Conservation (phyloP, 2,888 invertebrate species). For the Drosophila flavopinicola region DNA sequence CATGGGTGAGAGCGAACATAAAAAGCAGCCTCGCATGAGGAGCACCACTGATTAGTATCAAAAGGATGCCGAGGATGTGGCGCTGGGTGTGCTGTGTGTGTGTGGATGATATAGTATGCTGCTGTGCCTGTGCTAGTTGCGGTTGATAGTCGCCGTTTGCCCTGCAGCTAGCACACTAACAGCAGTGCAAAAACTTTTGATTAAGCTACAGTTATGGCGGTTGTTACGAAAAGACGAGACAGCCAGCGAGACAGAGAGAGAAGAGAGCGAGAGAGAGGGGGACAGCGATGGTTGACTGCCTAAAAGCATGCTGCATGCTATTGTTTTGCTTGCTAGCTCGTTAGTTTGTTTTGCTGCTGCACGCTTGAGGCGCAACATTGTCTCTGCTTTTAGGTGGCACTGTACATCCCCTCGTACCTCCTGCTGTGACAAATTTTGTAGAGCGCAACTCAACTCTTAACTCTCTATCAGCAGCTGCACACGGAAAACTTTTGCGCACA, state of each 20-base stretch:
- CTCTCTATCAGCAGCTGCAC: conserved; percentile 53
- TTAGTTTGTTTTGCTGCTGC: conserved; percentile 67
- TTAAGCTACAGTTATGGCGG: conserved; percentile 82
- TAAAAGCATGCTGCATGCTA: conserved; percentile 61
- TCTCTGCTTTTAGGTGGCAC: conserved; percentile 52
- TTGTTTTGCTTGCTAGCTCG: conserved; percentile 76
- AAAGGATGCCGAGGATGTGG: conserved; percentile 49
- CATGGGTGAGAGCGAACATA: conserved; percentile 48
- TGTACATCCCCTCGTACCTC: too few species aligned
- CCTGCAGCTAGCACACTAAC: conserved; percentile 59
- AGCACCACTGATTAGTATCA: conserved; percentile 74
- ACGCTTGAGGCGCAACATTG: conserved; percentile 64
- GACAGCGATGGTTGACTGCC: conserved; percentile 9
- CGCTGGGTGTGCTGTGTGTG: conserved; percentile 29
- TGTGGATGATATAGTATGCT: conserved; percentile 29
- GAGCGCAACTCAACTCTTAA: conserved; percentile 35
- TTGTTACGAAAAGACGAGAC: conserved; percentile 54
- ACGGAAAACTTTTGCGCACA: conserved; percentile 59
- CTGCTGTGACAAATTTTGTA: conserved; percentile 63
- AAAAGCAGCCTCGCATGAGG: conserved; percentile 60
- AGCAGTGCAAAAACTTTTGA: conserved; percentile 82
- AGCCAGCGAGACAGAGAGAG: background rate
- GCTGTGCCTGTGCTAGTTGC: conserved; percentile 40
- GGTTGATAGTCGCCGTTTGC: conserved; percentile 60
- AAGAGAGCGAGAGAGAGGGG: background rate